phyloP scores from a whole-genome alignment of 2,113 vertebrate species.

The Hyperopisus bebe region DNA sequence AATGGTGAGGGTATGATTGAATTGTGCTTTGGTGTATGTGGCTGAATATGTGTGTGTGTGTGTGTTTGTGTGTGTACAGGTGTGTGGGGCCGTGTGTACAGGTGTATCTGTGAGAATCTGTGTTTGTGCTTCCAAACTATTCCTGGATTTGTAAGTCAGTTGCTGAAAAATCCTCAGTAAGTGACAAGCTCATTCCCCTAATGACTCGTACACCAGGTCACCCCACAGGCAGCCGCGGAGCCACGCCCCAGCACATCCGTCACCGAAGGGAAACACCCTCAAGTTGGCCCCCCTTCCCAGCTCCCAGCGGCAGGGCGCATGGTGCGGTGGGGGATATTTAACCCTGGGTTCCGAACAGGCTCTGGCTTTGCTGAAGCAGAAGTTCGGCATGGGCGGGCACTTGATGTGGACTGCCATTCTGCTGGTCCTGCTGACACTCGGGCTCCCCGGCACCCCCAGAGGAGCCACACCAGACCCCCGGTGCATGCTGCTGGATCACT shows the following conservation, averaged over 20 bases:
- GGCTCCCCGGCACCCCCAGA: not conserved
- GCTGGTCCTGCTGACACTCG: not conserved
- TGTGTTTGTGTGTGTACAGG: not conserved
- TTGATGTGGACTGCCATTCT: not conserved
- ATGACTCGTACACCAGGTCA: not conserved
- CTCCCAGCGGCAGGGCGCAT: not conserved
- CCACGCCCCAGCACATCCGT: not conserved
- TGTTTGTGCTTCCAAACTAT: not conserved
- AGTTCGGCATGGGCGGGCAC: not conserved
- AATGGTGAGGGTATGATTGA: not conserved
- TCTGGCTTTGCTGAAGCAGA: not conserved
- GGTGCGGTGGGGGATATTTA: slow-evolving; percentile 9
- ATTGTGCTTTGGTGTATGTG: not conserved
- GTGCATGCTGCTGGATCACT: slow-evolving; percentile 40
- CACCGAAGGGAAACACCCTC: not conserved
- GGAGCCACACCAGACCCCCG: not conserved
- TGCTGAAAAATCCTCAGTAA: not conserved
- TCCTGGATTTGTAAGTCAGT: not conserved
- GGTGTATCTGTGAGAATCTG: not conserved
- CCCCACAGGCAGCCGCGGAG: not conserved
- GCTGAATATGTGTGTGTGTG: not conserved
- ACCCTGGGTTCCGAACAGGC: not conserved
- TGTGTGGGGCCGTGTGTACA: not conserved
- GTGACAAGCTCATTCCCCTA: not conserved
- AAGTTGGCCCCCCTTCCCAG: not conserved